Base-by-base conservation (phyloP, 1,140 invertebrate genomes). In the Odontomachus brunneus region DNA sequence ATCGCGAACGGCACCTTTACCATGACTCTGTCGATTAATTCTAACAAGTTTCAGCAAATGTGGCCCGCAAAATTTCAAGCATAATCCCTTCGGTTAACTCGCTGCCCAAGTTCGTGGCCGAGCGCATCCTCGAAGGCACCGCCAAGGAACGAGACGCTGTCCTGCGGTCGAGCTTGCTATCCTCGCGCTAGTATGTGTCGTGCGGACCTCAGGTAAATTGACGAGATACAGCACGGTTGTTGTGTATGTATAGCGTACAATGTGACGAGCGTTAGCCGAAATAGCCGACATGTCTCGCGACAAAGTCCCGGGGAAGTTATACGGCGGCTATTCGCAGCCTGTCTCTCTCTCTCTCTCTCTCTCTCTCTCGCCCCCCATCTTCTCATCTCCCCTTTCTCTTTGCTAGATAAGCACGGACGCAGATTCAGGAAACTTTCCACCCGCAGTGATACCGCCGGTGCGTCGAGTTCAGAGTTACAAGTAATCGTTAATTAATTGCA, bases 401-500 rank as follows among this genome's bases (percentile, higher is more conserved):
- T 7, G 9, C 33, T 72, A 74, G 33, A 74, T 74, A 74, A 74
- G 38, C 72, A 49, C 55, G 55, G 55, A 44, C 33, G 55, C 49
- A 33, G 49, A 53, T 71, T 69, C 55, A 53, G 55, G 55, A 48
- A 74, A 74, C 71, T 73, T 73, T 73, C 15, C 33, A 1, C 29
- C 14, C 51, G 55, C 72, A 74, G 38, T 48, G 72, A 62, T 74
- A 74, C 60, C 29, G 29, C 12, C 38, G 49, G 72, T 11, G 19
- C 19, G 33, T n/a, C n/a, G n/a, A 48, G 72, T 74, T 74, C 55
- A 22, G 55, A 12, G 5, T 33, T 33, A 33, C 22, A 48, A 74
- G 33, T 62, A 48, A 74, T 74, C 33, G 44, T 59, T 74, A 74
- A 74, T 60, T 74, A 60, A 74, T 74, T 73, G 71, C 71, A 62